Conservation (phyloP, 2,113 vertebrate genomes). For the Archilochus colubris region DNA sequence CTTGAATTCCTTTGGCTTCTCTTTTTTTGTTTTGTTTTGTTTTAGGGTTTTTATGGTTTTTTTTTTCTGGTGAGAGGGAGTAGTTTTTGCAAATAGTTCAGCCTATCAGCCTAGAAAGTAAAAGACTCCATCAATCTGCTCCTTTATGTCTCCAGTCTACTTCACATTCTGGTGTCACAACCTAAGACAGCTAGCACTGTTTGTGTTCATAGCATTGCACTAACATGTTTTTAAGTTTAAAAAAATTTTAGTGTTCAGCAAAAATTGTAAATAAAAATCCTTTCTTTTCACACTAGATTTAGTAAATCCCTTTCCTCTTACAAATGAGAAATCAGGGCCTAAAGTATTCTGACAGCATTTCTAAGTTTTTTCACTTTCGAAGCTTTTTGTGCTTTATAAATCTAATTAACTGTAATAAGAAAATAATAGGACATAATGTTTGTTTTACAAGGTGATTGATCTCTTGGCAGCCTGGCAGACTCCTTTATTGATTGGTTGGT, state of each 20-base stretch:
- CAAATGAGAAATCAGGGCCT: slow-evolving; percentile 12
- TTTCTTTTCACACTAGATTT: slow-evolving; percentile 57
- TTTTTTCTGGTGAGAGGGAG: rapidly evolving
- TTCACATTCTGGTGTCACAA: background rate
- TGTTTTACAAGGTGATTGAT: slow-evolving; percentile 68
- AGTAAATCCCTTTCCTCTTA: slow-evolving; percentile 46
- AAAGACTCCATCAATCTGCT: background rate
- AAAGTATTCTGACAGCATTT: slow-evolving; percentile 54
- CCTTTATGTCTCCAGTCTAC: background rate
- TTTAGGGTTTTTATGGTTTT: too few species aligned
- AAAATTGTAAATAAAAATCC: slow-evolving; percentile 39
- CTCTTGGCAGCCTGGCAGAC: slow-evolving; percentile 61
- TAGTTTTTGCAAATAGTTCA: background rate
- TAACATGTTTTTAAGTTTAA: slow-evolving; percentile 45
- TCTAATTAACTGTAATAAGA: slow-evolving; percentile 69
- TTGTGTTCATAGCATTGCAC: background rate
- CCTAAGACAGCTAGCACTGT: background rate
- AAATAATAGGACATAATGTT: slow-evolving; percentile 63
- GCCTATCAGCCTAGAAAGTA: background rate
- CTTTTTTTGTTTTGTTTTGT: background rate
- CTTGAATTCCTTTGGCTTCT: background rate
- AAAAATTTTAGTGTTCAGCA: slow-evolving; percentile 49
- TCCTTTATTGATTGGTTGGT: slow-evolving; percentile 62
- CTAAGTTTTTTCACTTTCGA: background rate
- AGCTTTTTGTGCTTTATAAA: slow-evolving; percentile 58